Evolutionary conservation across 2,113 vertebrate species (phyloP), one percentile per base, ranked within the genome.

Genomic region (Odocoileus virginianus): DNA sequence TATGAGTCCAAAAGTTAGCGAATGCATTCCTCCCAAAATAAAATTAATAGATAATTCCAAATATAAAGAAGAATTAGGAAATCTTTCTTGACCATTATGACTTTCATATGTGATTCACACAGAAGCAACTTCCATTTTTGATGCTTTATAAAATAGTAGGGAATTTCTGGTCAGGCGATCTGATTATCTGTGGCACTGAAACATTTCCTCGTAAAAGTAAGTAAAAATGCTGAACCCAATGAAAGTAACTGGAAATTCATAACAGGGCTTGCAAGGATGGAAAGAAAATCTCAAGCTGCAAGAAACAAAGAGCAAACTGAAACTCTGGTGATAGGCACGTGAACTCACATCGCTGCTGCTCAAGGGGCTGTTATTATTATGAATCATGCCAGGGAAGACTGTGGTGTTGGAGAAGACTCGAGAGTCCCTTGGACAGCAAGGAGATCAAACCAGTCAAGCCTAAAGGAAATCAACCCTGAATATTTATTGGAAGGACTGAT

Each of bases 171-270:
- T 81, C 17, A 89, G 23, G 61, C 27, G 60, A 60, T 43, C 45
- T 55, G 25, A 82, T 21, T 76, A 12, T 45, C 30, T 55, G 55
- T 84, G 45, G 79, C 95, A 82, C 13, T 25, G 40, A 95, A 97
- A 61, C 6, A 61, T 76, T 94, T 95, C 25, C 33, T 87, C 5
- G 7, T 83, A 55, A 94, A 91, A 87, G 4, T 85, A 33, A 64
- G 17, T 47, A 81, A 17, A 91, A 33, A 71, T 71, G 36, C 12
- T 87, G n/a, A 60, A 79, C 76, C 52, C 33, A 97, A 76, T 36
- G 55, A 61, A 94, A 55, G 89, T 52, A 67, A 58, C 94, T 90
- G 94, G 78, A 23, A 90, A 94, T 97, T 96, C 55, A 60, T 88
- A 82, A 95, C 47, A 94, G 50, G 86, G 8, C 30, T 91, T 82